These are phyloP conservation scores for Alosa alosa DNA, from an alignment of 2,113 vertebrate genomes.

Conservation along the genomic window DNA sequence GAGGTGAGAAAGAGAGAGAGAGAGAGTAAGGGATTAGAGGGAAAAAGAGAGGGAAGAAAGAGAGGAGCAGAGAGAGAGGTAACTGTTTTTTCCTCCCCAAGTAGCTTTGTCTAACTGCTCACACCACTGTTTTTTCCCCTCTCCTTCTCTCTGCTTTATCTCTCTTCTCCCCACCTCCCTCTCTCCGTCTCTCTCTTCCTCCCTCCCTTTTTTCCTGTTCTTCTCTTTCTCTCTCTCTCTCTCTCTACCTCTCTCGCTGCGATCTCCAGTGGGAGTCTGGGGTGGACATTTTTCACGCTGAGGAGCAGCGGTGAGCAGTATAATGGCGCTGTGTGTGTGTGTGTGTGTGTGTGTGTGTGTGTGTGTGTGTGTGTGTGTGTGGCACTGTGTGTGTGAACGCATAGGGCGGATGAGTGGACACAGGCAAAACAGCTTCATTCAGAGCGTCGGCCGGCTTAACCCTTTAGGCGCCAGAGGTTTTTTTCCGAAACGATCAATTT, in stretches of 20 bases:
- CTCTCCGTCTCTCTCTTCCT: background rate
- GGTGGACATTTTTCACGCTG: conserved; percentile 36
- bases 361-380: background rate
- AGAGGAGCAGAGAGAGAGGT: too few relatives aligned
- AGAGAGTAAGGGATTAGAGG: too few relatives aligned
- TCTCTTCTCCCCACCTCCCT: background rate
- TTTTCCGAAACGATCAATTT: too few relatives aligned
- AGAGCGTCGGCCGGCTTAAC: conserved; percentile 66
- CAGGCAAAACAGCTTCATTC: conserved; percentile 65
- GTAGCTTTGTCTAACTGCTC: background rate
- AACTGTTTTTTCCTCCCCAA: background rate
- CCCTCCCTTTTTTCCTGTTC: background rate
- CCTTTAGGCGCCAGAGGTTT: too few relatives aligned
- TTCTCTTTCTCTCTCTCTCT: background rate
- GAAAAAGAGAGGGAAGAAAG: background rate
- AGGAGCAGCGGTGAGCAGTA: conserved; percentile 42
- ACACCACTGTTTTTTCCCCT: background rate
- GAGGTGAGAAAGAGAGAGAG: too few relatives aligned
- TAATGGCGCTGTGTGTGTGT: conserved; percentile 61
- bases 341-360: background rate
- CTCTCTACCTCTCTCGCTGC: background rate
- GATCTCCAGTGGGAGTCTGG: conserved; percentile 22
- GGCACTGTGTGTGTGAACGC: conserved; percentile 19
- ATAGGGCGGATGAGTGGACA: conserved; percentile 47
- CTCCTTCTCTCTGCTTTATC: background rate